Base-by-base conservation (phyloP, 2,888 invertebrate species). In the Eupithecia inturbata region DNA sequence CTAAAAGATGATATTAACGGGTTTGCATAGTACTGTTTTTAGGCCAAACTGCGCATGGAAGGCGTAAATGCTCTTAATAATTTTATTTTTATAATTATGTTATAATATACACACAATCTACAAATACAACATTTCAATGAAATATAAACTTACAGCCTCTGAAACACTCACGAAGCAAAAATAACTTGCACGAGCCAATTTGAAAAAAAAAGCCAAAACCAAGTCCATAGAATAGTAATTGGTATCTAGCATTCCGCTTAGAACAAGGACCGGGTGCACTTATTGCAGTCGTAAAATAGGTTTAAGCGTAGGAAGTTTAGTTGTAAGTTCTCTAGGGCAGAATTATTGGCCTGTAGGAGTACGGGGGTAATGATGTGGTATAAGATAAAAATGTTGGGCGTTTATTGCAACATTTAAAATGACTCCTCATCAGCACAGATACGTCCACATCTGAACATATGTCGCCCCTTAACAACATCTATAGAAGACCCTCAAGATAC, bases 211-310 rank as follows among this genome's bases (percentile, higher is more conserved):
- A 64, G 68, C 64, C 57, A 74, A 63, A 62, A 63, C 63, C 22
- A 53, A 53, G 36, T 41, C 33, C 39, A 39, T 67, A 49, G 69
- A 77, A 75, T 75, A 75, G 70, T 79, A 79, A 78, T 79, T 76
- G 62, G 75, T 31, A 31, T 31, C 7, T 75, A 75, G 74, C 73
- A 75, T 78, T 79, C 75, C 75, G 77, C 72, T 53, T 73, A 75
- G 71, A 74, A 77, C 80, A 79, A 70, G 73, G 78, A 80, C 81
- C 75, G 78, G 77, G 81, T 83, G 82, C 85, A 84, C 85, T 85
- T 88, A 88, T 87, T 88, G 83, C 87, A 84, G 80, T 80, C 86
- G 87, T 89, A 88, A 89, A 88, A 77, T 80, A 87, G 84, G 82
- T 82, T 85, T 85, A 84, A 87, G 84, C 85, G 86, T 82, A 76